Conservation (phyloP, 1,140 invertebrate species). For the Tetraneura akinire region DNA sequence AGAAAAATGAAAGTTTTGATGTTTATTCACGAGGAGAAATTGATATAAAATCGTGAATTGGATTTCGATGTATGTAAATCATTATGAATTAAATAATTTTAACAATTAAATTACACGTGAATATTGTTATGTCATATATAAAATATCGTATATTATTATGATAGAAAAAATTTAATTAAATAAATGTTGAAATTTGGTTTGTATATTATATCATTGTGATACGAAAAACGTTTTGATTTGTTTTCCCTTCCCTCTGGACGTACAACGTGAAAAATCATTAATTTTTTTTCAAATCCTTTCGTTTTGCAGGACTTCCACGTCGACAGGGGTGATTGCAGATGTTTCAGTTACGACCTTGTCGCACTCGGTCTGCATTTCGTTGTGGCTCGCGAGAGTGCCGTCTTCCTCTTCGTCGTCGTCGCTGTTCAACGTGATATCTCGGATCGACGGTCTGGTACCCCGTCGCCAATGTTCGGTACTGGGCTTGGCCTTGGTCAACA, state of each 20-base stretch:
- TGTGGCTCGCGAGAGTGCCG: conserved; percentile 60
- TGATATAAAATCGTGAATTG: no score
- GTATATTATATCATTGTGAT: no score
- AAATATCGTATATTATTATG: no score
- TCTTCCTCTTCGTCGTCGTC: conserved; percentile 63
- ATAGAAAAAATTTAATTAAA: no score
- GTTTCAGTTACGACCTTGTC: neutral
- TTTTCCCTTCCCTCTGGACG: neutral
- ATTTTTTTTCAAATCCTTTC: neutral
- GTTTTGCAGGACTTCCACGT: neutral
- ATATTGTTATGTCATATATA: no score
- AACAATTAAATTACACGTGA: no score
- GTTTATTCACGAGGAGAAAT: no score
- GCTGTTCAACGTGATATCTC: conserved; percentile 81
- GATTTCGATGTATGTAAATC: no score
- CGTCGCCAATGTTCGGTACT: conserved; percentile 68
- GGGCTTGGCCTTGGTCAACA: conserved; percentile 68
- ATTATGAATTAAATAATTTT: no score
- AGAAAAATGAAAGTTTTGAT: no score
- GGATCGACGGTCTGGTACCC: conserved; percentile 74
- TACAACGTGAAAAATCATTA: no score
- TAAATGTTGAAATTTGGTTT: no score
- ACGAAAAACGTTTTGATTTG: neutral
- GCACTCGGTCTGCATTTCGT: conserved; percentile 43
- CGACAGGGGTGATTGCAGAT: neutral